These are phyloP conservation scores for Pogonus chalceus DNA, from an alignment of 1,140 invertebrate species.

Conservation along the genomic window DNA sequence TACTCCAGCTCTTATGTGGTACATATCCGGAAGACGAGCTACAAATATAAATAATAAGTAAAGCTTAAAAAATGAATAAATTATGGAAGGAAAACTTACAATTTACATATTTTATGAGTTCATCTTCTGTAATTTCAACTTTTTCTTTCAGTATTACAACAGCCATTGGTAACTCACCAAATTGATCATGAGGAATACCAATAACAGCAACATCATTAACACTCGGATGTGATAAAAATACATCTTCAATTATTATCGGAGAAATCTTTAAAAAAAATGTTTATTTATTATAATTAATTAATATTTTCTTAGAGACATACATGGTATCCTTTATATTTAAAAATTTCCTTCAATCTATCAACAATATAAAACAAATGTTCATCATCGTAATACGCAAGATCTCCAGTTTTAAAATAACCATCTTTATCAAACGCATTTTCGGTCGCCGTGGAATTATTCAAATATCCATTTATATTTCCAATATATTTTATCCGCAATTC, in stretches of 20 bases:
- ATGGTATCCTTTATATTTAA: slow-evolving; percentile 48
- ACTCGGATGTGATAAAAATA: slow-evolving; percentile 48
- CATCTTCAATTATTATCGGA: slow-evolving; percentile 45
- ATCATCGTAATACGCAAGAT: slow-evolving; percentile 58
- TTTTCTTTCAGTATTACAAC: slow-evolving; percentile 41
- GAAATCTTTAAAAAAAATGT: slow-evolving; percentile 29
- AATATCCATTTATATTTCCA: slow-evolving; percentile 33
- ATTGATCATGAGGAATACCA: slow-evolving; percentile 45
- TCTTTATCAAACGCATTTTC: slow-evolving; percentile 39
- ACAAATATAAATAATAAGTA: too few species aligned
- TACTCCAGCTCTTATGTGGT: not conserved
- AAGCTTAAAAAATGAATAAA: too few species aligned
- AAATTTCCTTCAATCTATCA: slow-evolving; percentile 65
- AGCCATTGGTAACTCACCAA: slow-evolving; percentile 52
- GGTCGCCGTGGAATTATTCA: slow-evolving; percentile 9
- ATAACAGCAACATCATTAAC: slow-evolving; percentile 56
- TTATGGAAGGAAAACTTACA: not conserved
- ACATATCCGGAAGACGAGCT: too few species aligned
- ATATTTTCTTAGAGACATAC: slow-evolving; percentile 8
- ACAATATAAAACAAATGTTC: slow-evolving; percentile 53
- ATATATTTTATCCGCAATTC: slow-evolving; percentile 57
- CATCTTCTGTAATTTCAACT: not conserved
- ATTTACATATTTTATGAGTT: not conserved
- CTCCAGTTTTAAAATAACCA: slow-evolving; percentile 35
- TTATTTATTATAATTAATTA: not conserved